Evolutionary conservation across 2,888 invertebrate genomes (phyloP).

Genomic region (Saturnia pavonia): DNA sequence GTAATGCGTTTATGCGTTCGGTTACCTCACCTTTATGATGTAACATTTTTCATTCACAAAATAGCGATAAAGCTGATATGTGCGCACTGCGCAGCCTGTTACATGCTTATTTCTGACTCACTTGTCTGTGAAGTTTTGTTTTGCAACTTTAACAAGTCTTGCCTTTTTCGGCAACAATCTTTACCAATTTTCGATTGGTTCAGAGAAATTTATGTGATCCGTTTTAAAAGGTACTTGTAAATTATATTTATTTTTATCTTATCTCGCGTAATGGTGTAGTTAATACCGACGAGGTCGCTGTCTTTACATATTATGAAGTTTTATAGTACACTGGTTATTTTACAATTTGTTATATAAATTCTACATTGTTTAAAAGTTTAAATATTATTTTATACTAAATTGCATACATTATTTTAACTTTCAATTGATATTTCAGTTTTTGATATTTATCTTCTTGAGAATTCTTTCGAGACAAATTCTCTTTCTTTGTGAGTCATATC

Average conservation of each 20-base stretch:
- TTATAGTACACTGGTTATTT: not conserved
- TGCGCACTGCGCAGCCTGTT: constrained; percentile 14
- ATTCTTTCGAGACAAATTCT: too few species aligned
- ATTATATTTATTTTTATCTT: constrained; percentile 14
- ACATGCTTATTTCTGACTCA: constrained; percentile 18
- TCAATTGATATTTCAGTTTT: not conserved
- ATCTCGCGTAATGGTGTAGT: not conserved
- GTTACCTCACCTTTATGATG: constrained; percentile 13
- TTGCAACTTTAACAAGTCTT: constrained; percentile 16
- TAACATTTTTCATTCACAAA: constrained; percentile 19
- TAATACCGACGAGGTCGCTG: constrained; percentile 14
- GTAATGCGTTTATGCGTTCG: not conserved
- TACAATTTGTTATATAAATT: not conserved
- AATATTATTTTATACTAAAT: too few species aligned
- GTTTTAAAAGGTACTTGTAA: constrained; percentile 12
- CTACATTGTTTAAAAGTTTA: too few species aligned
- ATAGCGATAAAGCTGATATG: constrained; percentile 14
- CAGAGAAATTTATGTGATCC: constrained; percentile 12
- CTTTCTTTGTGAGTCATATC: not conserved
- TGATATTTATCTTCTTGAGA: not conserved
- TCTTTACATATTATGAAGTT: not conserved
- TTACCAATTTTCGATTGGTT: constrained; percentile 13
- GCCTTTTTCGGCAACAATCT: constrained; percentile 19
- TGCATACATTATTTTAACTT: too few species aligned
- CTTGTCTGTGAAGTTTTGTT: constrained; percentile 3